Evolutionary conservation across 2,888 invertebrate genomes (phyloP).

Genomic region (Andrena fulva): DNA sequence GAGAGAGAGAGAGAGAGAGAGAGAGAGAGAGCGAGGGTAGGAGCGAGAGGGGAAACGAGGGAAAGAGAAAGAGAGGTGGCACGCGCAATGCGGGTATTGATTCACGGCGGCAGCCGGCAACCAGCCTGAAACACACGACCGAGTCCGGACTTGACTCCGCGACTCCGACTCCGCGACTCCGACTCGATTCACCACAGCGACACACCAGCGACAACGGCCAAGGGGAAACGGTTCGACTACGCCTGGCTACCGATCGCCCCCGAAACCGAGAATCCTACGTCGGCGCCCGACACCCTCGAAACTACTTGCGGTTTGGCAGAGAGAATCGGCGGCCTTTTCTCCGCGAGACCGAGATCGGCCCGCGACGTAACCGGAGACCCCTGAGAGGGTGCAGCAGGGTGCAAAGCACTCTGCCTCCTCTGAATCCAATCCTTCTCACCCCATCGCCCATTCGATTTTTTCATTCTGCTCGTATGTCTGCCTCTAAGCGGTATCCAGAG

Average conservation of each 20-base stretch:
- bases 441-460: neutral
- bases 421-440: neutral
- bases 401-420: neutral
- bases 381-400: neutral
- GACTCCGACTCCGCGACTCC: conserved; percentile 63
- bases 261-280: conserved; percentile 22
- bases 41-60: conserved; percentile 76
- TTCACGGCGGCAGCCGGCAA: conserved; percentile 86
- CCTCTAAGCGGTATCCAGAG: neutral
- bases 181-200: conserved; percentile 69
- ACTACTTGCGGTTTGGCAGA: conserved; percentile 23
- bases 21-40: conserved; percentile 27
- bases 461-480: neutral
- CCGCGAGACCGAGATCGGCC: neutral
- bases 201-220: conserved; percentile 18
- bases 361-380: conserved; percentile 19
- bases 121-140: conserved; percentile 85
- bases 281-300: neutral
- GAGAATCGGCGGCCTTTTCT: neutral
- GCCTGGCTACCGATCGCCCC: conserved; percentile 35
- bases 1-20: conserved; percentile 64
- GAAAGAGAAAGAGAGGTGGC: conserved; percentile 86
- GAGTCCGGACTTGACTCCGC: conserved; percentile 82
- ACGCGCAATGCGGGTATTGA: conserved; percentile 85
- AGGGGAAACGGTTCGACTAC: conserved; percentile 1